Conservation (phyloP, 2,113 vertebrate species). For the Nestor notabilis region DNA sequence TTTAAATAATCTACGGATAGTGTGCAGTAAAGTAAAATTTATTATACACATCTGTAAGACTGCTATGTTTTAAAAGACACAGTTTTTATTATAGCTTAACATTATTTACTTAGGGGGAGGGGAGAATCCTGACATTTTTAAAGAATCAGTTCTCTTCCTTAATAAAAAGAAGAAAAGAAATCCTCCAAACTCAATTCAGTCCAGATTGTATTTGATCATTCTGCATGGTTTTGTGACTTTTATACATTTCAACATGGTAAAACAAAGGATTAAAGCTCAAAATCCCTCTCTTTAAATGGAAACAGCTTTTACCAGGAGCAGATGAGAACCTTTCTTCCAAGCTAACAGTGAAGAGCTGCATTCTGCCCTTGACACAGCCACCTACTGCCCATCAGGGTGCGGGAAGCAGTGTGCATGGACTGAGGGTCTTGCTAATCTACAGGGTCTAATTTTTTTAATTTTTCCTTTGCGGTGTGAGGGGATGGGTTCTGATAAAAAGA, state of each 20-base stretch:
- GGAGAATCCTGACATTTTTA: constrained; percentile 25
- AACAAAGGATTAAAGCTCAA: constrained; percentile 33
- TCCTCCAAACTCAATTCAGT: constrained; percentile 28
- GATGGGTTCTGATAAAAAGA: background rate
- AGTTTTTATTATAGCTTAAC: constrained; percentile 54
- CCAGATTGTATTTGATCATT: constrained; percentile 44
- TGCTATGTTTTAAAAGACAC: constrained; percentile 29
- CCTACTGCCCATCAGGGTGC: background rate
- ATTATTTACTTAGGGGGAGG: constrained; percentile 21
- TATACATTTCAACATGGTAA: constrained; percentile 5
- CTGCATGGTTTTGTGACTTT: background rate
- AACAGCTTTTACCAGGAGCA: background rate
- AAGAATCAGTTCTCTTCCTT: background rate
- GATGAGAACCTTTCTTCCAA: background rate
- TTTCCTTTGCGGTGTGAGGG: background rate
- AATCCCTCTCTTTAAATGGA: background rate
- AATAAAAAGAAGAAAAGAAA: background rate
- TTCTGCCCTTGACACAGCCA: background rate
- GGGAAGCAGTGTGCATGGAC: background rate
- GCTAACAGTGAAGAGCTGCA: background rate
- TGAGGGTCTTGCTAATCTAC: background rate
- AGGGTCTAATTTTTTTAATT: background rate
- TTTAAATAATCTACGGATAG: constrained; percentile 61
- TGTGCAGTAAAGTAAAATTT: constrained; percentile 43
- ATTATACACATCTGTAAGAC: constrained; percentile 58